A percentile compares a stretch with the other conserved stretches of the same genome.
These are phyloP conservation scores for Orchestia grillus DNA, from an alignment of 1,140 invertebrate species.

Conservation along the genomic window DNA sequence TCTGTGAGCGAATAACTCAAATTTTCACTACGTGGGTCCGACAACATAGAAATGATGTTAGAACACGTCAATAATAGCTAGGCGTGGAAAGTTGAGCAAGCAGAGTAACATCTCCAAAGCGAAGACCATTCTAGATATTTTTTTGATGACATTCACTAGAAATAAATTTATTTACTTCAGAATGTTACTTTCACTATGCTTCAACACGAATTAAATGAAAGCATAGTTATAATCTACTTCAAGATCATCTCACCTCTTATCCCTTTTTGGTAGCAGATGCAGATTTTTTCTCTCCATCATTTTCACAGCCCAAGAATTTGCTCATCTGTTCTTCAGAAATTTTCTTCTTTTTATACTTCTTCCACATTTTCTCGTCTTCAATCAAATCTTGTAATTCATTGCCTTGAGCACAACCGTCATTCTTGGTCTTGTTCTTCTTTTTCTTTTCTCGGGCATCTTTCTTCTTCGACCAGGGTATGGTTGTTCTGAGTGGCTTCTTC, in stretches of 20 bases:
- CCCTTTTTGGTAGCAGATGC: neutral
- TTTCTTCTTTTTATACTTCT: conserved; percentile 91
- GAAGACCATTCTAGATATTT: no score
- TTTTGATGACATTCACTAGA: no score
- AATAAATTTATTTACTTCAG: no score
- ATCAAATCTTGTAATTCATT: conserved; percentile 72
- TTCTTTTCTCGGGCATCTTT: conserved; percentile 77
- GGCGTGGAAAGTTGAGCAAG: no score
- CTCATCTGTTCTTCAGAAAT: conserved; percentile 69
- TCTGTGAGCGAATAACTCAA: no score
- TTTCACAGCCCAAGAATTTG: conserved; percentile 63
- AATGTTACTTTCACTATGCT: no score
- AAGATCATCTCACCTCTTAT: neutral
- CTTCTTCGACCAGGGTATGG: conserved; percentile 81
- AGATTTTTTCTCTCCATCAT: conserved; percentile 3
- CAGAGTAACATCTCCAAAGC: no score
- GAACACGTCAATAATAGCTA: no score
- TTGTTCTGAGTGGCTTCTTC: conserved; percentile 74
- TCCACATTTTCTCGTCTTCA: conserved; percentile 84
- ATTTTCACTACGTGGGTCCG: no score
- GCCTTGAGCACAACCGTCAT: conserved; percentile 71
- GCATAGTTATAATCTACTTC: neutral
- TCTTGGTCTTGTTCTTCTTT: conserved; percentile 74
- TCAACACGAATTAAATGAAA: no score
- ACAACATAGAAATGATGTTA: no score